Percentiles rank a stretch among this genome's conserved stretches.
phyloP scores from a whole-genome alignment of 2,888 invertebrate species.

The Cabera pusaria region DNA sequence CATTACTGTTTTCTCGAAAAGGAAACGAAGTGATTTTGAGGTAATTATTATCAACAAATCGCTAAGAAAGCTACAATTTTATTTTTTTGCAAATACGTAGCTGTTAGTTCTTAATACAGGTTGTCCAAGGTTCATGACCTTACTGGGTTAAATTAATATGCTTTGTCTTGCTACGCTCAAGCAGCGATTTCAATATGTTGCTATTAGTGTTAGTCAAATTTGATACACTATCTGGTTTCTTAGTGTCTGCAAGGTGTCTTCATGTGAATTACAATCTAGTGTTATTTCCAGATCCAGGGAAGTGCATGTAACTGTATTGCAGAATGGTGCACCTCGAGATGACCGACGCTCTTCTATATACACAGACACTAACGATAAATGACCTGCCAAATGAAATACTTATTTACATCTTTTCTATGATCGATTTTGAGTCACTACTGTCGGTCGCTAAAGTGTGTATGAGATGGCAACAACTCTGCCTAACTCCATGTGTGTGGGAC shows the following conservation, averaged over 20 bases:
- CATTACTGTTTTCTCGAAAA: conserved; percentile 64
- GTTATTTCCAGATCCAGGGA: conserved; percentile 61
- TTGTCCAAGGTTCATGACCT: conserved; percentile 63
- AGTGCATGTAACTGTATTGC: conserved; percentile 41
- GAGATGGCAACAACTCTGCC: conserved; percentile 76
- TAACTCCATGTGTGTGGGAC: conserved; percentile 79
- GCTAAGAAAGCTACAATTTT: conserved; percentile 25
- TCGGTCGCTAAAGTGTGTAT: conserved; percentile 75
- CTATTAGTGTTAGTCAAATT: too few relatives aligned
- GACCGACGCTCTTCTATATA: conserved; percentile 58
- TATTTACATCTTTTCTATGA: conserved; percentile 80
- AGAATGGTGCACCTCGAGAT: conserved; percentile 78
- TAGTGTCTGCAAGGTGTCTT: too few relatives aligned
- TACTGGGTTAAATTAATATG: conserved; percentile 49
- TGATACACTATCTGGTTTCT: neutral
- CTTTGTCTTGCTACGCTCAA: conserved; percentile 37
- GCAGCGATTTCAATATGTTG: too few relatives aligned
- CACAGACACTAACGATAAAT: conserved; percentile 67
- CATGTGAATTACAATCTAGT: too few relatives aligned
- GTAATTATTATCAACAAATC: conserved; percentile 50
- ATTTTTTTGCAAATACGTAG: conserved; percentile 9
- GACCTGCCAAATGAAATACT: conserved; percentile 80
- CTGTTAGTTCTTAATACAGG: conserved; percentile 30
- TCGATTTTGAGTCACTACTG: conserved; percentile 76
- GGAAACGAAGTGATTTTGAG: conserved; percentile 65